Evolutionary conservation across 2,888 invertebrate species (phyloP).

Genomic region (Trichopria drosophilae): DNA sequence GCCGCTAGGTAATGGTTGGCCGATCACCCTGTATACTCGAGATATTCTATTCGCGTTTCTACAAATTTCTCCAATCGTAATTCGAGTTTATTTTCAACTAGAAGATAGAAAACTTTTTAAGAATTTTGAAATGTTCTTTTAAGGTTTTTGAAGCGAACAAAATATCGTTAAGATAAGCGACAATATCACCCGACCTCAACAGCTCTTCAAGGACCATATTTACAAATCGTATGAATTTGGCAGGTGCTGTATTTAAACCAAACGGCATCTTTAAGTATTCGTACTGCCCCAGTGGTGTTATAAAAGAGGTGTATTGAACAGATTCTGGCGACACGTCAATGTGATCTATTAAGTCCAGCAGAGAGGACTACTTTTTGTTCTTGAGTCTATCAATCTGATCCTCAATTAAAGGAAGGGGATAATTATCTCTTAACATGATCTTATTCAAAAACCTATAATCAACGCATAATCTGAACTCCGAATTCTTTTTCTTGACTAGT

Average conservation of each 20-base stretch:
- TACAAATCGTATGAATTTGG: not conserved
- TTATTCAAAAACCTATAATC: slow-evolving; percentile 22
- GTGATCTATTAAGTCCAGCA: slow-evolving; percentile 12
- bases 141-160: not conserved
- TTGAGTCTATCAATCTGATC: slow-evolving; percentile 19
- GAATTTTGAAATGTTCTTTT: not conserved
- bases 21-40: too few species aligned
- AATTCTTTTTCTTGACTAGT: slow-evolving; percentile 20
- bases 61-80: not conserved
- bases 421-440: slow-evolving; percentile 9
- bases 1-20: too few species aligned
- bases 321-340: not conserved
- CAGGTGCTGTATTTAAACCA: slow-evolving; percentile 7
- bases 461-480: slow-evolving; percentile 20
- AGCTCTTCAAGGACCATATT: not conserved
- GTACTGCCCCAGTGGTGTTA: slow-evolving; percentile 4
- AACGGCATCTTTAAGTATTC: slow-evolving; percentile 24
- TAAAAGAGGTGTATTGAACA: not conserved
- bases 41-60: not conserved
- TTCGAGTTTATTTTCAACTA: not conserved
- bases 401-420: slow-evolving; percentile 23
- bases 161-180: not conserved
- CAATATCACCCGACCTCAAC: not conserved
- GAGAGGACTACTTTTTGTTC: slow-evolving; percentile 1
- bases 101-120: not conserved